Evolutionary conservation across 1,140 invertebrate genomes (phyloP).

Genomic region (Neelides sp.): DNA sequence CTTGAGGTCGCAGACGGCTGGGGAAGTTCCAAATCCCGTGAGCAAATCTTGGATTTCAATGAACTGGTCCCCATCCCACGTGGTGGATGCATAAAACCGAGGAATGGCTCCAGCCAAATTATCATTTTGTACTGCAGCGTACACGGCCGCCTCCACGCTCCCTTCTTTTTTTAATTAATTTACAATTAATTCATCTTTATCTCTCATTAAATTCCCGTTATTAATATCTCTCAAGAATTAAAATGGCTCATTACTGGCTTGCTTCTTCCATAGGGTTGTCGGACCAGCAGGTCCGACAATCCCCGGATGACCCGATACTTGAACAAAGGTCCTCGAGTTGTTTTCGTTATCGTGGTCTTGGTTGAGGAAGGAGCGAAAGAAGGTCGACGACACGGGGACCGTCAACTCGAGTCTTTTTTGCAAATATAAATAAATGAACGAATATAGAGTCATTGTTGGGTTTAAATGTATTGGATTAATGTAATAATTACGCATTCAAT

Average conservation of each 20-base stretch:
- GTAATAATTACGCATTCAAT: no score
- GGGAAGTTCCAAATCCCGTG: conserved; percentile 35
- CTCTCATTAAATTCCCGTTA: conserved; percentile 4
- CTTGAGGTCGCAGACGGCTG: conserved; percentile 45
- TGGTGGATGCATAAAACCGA: conserved; percentile 70
- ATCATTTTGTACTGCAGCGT: neutral
- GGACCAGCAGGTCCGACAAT: conserved; percentile 84
- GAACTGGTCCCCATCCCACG: conserved; percentile 72
- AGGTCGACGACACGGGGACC: no score
- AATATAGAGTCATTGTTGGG: no score
- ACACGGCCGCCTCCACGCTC: conserved; percentile 63
- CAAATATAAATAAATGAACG: no score
- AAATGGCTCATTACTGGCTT: conserved; percentile 32
- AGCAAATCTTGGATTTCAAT: conserved; percentile 81
- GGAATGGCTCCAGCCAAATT: conserved; percentile 65
- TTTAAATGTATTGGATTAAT: no score
- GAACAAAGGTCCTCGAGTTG: conserved; percentile 47
- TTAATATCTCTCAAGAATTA: conserved; percentile 3
- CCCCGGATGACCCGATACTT: conserved; percentile 82
- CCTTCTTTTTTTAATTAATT: conserved; percentile 41
- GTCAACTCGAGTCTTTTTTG: no score
- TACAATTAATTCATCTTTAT: neutral
- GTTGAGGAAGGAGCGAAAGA: no score
- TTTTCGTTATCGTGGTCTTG: no score
- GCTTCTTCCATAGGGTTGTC: conserved; percentile 85